These are phyloP conservation scores for Sebastes minor DNA, from an alignment of 2,797 vertebrate species.

Conservation along the genomic window DNA sequence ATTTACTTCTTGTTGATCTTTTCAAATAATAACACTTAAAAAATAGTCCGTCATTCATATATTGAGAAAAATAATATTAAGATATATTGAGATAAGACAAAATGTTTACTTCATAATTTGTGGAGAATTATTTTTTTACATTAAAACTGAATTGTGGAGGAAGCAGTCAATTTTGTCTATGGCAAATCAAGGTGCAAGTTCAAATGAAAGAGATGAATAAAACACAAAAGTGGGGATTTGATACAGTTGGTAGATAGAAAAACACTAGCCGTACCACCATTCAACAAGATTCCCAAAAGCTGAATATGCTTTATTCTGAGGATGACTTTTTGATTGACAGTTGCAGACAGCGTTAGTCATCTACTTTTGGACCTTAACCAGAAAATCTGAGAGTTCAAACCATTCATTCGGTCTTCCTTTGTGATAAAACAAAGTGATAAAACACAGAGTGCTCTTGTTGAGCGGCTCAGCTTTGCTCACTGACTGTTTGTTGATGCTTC, in stretches of 20 bases:
- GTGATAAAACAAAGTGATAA: not conserved
- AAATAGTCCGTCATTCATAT: not conserved
- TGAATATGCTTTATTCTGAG: not conserved
- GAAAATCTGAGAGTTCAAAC: not conserved
- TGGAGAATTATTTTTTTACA: not conserved
- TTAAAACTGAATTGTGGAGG: not conserved
- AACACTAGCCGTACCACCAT: not conserved
- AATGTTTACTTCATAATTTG: not conserved
- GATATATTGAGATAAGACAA: not conserved
- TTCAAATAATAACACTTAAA: not conserved
- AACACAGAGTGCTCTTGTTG: not conserved
- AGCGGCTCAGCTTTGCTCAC: not conserved
- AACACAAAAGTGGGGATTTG: not conserved
- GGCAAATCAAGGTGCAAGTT: not conserved
- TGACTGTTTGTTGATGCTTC: slow-evolving; percentile 21
- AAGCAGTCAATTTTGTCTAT: not conserved
- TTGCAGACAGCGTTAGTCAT: not conserved
- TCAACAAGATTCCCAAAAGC: not conserved
- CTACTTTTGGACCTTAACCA: not conserved
- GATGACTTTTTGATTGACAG: not conserved
- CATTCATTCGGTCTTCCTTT: not conserved
- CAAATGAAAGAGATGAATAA: not conserved
- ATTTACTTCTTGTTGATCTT: fast-evolving
- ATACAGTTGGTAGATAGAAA: not conserved
- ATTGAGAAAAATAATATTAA: not conserved